Percentiles rank a stretch among this genome's conserved stretches.
These are phyloP conservation scores for Octonoba sinensis DNA, from an alignment of 2,888 invertebrate species.

Conservation along the genomic window DNA sequence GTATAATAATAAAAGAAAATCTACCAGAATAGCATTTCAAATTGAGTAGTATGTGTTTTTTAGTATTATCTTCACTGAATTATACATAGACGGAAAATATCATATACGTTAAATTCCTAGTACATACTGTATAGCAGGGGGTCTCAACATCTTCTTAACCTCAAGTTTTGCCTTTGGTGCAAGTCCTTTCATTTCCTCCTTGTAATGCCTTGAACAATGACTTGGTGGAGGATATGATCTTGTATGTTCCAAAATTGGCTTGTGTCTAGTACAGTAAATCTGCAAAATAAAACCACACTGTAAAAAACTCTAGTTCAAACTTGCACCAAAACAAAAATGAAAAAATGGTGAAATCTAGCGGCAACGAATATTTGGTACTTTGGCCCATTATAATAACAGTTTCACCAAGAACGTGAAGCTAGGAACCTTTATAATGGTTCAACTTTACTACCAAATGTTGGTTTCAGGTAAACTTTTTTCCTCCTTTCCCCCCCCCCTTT, in stretches of 20 bases:
- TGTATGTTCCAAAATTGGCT: constrained; percentile 39
- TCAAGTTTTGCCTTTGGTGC: constrained; percentile 25
- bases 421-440: too few species aligned
- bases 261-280: constrained; percentile 32
- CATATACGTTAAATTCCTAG: background rate
- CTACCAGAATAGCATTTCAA: too few species aligned
- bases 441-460: too few species aligned
- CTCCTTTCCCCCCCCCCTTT: too few species aligned
- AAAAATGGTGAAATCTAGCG: too few species aligned
- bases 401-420: too few species aligned
- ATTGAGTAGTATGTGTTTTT: background rate
- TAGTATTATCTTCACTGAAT: background rate
- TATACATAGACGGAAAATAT: background rate
- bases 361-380: too few species aligned
- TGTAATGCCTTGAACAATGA: constrained; percentile 15
- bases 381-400: too few species aligned
- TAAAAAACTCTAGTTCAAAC: too few species aligned
- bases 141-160: constrained; percentile 9
- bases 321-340: too few species aligned
- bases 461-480: too few species aligned
- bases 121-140: constrained; percentile 35
- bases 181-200: constrained; percentile 23
- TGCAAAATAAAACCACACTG: constrained; percentile 11
- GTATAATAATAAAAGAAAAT: too few species aligned
- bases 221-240: constrained; percentile 48